Evolutionary conservation across 1,140 invertebrate genomes (phyloP).

Genomic region (Schlechtendalia chinensis): DNA sequence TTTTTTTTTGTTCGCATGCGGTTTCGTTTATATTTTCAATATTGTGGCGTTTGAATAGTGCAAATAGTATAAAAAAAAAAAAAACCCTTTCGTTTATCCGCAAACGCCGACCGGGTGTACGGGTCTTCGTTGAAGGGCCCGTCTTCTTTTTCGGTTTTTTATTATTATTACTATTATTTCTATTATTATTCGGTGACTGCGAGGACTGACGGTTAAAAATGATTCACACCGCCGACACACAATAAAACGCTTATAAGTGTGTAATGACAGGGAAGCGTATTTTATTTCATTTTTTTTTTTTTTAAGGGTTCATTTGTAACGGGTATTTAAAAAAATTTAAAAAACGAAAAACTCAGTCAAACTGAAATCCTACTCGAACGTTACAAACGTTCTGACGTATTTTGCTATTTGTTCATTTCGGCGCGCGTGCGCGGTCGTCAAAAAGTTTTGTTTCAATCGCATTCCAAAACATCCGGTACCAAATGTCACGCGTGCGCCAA

Average conservation of each 20-base stretch:
- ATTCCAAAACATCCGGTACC: no score
- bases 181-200: background rate
- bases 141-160: background rate
- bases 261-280: background rate
- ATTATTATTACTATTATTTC: background rate
- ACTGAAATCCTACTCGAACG: no score
- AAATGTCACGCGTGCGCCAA: no score
- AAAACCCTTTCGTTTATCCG: conserved; percentile 12
- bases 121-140: background rate
- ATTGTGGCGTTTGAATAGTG: conserved; percentile 24
- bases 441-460: no score
- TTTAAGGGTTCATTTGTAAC: background rate
- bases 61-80: background rate
- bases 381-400: no score
- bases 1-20: background rate
- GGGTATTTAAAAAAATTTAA: background rate
- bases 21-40: conserved; percentile 22
- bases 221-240: background rate
- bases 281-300: no score
- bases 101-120: background rate
- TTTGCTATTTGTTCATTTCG: no score
- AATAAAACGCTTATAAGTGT: background rate
- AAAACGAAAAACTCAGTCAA: no score
- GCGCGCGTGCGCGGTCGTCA: no score
- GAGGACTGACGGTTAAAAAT: conserved; percentile 25